Evolutionary conservation across 2,797 vertebrate genomes (phyloP).

Genomic region (Balearica regulorum): DNA sequence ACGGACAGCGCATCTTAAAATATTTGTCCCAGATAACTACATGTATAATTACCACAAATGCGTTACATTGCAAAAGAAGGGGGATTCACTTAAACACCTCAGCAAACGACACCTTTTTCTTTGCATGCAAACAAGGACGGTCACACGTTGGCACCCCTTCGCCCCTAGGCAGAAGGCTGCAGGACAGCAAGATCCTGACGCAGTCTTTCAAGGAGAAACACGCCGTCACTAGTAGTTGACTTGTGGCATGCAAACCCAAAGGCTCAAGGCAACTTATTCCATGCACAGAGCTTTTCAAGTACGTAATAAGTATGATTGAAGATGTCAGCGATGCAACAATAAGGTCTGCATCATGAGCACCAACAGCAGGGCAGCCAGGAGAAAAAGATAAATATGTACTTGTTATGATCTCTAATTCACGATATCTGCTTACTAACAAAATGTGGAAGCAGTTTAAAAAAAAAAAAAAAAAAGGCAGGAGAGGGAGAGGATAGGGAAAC

Average conservation of each 20-base stretch:
- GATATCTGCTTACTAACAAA: not conserved
- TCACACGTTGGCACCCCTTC: too few relatives aligned
- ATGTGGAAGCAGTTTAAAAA: not conserved
- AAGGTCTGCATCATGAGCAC: not conserved
- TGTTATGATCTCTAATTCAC: not conserved
- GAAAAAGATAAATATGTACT: not conserved
- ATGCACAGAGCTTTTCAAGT: not conserved
- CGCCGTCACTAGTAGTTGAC: not conserved
- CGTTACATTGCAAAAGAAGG: not conserved
- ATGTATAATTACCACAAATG: not conserved
- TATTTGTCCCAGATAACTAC: not conserved
- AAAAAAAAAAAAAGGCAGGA: not conserved
- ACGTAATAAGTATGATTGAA: not conserved
- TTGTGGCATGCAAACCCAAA: not conserved
- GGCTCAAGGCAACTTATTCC: not conserved
- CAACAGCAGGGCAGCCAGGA: not conserved
- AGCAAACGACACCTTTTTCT: not conserved
- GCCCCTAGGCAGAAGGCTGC: not conserved
- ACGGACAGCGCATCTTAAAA: not conserved
- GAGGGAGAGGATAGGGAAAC: not conserved
- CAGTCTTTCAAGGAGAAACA: not conserved
- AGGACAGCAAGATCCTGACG: not conserved
- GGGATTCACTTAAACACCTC: not conserved
- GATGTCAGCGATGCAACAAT: not conserved
- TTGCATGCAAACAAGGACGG: not conserved